A percentile compares a stretch with the other conserved stretches of the same genome.
Conservation (phyloP, 2,888 invertebrate species). For the Hypolimnas misippus region DNA sequence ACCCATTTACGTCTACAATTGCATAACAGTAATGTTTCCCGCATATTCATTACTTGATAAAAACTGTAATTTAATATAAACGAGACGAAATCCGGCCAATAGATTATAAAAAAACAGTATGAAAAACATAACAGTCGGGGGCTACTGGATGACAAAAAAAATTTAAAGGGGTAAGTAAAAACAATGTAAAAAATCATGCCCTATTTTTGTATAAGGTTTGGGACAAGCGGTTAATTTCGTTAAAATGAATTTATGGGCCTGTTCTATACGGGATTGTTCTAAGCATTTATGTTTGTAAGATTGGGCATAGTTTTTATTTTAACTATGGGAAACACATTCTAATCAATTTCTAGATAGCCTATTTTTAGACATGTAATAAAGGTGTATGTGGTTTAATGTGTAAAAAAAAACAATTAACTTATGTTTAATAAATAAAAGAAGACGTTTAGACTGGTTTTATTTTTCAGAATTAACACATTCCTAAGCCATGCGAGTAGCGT, state of each 20-base stretch:
- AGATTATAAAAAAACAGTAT: constrained; percentile 65
- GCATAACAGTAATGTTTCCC: constrained; percentile 70
- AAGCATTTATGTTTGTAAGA: background rate
- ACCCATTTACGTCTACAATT: constrained; percentile 72
- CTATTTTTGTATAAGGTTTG: constrained; percentile 73
- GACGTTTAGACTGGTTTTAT: no score
- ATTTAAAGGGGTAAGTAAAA: constrained; percentile 70
- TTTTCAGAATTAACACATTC: no score
- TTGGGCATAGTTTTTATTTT: no score
- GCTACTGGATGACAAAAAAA: constrained; percentile 61
- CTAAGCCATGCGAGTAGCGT: no score
- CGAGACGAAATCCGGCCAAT: constrained; percentile 79
- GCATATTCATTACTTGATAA: constrained; percentile 79
- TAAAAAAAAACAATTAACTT: no score
- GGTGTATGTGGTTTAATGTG: no score
- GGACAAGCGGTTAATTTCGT: constrained; percentile 77
- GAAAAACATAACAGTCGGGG: constrained; percentile 62
- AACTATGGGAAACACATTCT: no score
- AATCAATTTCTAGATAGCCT: no score
- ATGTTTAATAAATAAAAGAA: no score
- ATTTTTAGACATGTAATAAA: no score
- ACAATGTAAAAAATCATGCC: constrained; percentile 65
- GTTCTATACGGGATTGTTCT: background rate
- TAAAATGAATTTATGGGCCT: constrained; percentile 68
- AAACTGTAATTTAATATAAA: constrained; percentile 84